Percentiles rank a stretch among this genome's conserved stretches.
phyloP scores from a whole-genome alignment of 2,888 invertebrate genomes.

The Rhagophthalmus giganteus region DNA sequence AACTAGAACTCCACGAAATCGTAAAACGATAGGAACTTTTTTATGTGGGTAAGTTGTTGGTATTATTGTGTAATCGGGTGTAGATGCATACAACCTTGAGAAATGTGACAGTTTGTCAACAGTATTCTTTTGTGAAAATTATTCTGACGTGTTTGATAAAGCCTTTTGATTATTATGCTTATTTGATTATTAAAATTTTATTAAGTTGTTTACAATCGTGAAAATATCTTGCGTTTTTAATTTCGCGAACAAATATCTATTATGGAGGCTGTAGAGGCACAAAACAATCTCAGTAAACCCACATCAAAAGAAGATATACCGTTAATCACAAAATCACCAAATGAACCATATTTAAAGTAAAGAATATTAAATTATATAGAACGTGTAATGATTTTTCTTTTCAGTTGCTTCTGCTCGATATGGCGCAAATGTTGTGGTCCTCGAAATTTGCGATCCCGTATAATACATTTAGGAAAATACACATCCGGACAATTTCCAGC shows the following conservation, averaged over 20 bases:
- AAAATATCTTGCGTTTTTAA: too few relatives aligned
- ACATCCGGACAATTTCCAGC: slow-evolving; percentile 85
- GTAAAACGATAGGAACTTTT: slow-evolving; percentile 44
- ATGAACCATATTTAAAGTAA: slow-evolving; percentile 60
- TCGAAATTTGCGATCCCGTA: slow-evolving; percentile 74
- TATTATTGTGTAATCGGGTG: background rate
- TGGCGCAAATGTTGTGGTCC: slow-evolving; percentile 75
- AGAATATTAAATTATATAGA: background rate
- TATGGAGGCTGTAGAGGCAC: slow-evolving; percentile 53
- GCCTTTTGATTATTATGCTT: too few relatives aligned
- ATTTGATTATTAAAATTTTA: too few relatives aligned
- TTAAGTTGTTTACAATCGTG: too few relatives aligned
- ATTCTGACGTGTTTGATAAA: too few relatives aligned
- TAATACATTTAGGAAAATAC: slow-evolving; percentile 75
- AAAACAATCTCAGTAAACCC: slow-evolving; percentile 51
- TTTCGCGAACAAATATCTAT: too few relatives aligned
- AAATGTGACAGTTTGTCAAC: slow-evolving; percentile 11
- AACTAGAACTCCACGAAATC: slow-evolving; percentile 47
- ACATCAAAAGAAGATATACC: slow-evolving; percentile 69
- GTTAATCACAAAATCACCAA: slow-evolving; percentile 65
- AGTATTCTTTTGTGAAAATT: too few relatives aligned
- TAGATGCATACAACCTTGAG: background rate
- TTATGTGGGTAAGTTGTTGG: slow-evolving; percentile 47
- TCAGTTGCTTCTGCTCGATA: slow-evolving; percentile 76
- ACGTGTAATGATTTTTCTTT: slow-evolving; percentile 34